Percentiles rank a stretch among this genome's conserved stretches.
Conservation (phyloP, 2,113 vertebrate genomes). For the Myrmecobius fasciatus region DNA sequence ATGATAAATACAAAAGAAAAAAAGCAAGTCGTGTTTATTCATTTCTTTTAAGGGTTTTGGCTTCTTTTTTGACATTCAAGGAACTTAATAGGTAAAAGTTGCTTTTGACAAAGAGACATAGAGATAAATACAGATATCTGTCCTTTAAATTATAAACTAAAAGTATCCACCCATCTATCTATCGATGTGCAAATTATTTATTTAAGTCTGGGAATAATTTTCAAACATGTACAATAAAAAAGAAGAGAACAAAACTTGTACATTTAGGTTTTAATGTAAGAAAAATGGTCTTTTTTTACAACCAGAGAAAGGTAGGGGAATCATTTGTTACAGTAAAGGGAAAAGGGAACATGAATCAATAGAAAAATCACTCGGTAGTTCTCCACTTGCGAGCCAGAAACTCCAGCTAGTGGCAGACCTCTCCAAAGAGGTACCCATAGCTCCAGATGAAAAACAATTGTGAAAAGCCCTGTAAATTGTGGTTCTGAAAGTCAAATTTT, state of each 20-base stretch:
- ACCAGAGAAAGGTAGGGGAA: neutral
- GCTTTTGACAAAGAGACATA: neutral
- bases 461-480: slow-evolving; percentile 17
- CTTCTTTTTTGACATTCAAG: slow-evolving; percentile 35
- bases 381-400: slow-evolving; percentile 6
- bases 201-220: slow-evolving; percentile 65
- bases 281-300: neutral
- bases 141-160: neutral
- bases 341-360: neutral
- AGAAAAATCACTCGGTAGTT: neutral
- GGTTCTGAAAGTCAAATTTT: slow-evolving; percentile 15
- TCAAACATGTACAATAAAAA: slow-evolving; percentile 29
- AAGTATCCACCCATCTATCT: slow-evolving; percentile 29
- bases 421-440: neutral
- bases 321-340: neutral
- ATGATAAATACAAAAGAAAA: slow-evolving; percentile 68
- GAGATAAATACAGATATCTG: neutral
- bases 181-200: slow-evolving; percentile 10
- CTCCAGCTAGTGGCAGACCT: neutral
- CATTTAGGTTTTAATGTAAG: slow-evolving; percentile 22
- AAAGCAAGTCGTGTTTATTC: neutral
- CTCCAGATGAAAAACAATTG: neutral
- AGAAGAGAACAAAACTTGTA: neutral
- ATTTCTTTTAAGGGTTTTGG: slow-evolving; percentile 39
- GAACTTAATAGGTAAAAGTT: slow-evolving; percentile 41